Base-by-base conservation (phyloP, 1,140 invertebrate species). In the Dinoponera quadriceps region DNA sequence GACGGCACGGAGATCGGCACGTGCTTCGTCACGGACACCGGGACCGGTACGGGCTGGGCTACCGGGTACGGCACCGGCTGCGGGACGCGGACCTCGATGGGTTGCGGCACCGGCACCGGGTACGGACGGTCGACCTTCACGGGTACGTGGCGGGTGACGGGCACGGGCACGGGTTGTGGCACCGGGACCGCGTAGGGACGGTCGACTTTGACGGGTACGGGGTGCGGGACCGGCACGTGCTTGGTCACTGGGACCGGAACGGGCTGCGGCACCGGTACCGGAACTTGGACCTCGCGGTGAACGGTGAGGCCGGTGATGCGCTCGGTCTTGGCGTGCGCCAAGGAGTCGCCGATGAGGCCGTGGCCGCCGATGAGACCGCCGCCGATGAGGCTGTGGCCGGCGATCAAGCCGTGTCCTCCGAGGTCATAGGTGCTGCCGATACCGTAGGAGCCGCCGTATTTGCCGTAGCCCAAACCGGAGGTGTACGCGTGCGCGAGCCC, bases 91-190 rank as follows among this genome's bases (percentile, higher is more conserved):
- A 91, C 77, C 11, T 88, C 90, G 60, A 91, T 72, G 25, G 86
- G 85, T 1, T 88, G 74, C 3, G 88, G 84, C 18, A 91, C 87
- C 9, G 91, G 77, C 0, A 91, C 90, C 11, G 89, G 86, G 14
- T 91, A 91, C 38, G 90, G 91, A 44, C 90, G 83, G 29, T 91
- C 91, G 20, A 91, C 82, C 38, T 88, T 90, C 29, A 91, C 27
- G 5, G 90, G 90, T 3, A 92, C 89, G 18, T 89, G 89, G 2
- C 90, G 89, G 11, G 86, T 90, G 3, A 92, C 83, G 22, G 87
- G 83, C 0, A 91, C 80, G 0, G 90, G 87, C 2, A 91, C 86
- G 13, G 90, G 91, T 9, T 92, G 90, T 1, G 89, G 81, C 2
- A 91, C 90, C 18, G 87, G 83, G 0, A 91, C 86, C 1, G 91